These are phyloP conservation scores for Himalopsyche kuldschensis DNA, from an alignment of 2,888 invertebrate genomes.

Conservation along the genomic window DNA sequence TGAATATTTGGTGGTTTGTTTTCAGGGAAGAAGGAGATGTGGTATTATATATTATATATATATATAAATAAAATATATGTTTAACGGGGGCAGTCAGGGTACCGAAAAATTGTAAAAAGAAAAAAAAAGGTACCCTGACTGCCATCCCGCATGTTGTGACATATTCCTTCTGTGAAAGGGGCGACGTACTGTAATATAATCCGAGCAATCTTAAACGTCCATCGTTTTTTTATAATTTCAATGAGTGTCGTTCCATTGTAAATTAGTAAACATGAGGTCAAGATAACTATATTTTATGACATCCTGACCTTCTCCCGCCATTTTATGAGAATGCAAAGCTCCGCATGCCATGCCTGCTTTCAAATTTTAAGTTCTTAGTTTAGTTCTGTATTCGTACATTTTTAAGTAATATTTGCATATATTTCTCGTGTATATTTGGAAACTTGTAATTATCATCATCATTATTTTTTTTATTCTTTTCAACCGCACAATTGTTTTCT, in stretches of 20 bases:
- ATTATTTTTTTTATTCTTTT: constrained; percentile 68
- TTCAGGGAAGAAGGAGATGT: constrained; percentile 56
- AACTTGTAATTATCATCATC: constrained; percentile 55
- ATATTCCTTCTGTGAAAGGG: constrained; percentile 86
- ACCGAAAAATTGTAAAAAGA: constrained; percentile 35
- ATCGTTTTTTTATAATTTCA: constrained; percentile 60
- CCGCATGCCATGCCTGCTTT: constrained; percentile 74
- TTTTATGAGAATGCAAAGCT: constrained; percentile 61
- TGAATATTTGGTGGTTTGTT: constrained; percentile 55
- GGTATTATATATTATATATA: constrained; percentile 35
- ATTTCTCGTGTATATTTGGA: constrained; percentile 34
- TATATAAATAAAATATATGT: constrained; percentile 36
- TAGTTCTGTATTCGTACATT: constrained; percentile 54
- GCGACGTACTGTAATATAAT: constrained; percentile 70
- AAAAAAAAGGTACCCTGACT: constrained; percentile 35
- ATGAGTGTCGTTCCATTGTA: constrained; percentile 74
- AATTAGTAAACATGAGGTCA: constrained; percentile 56
- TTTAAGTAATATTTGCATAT: constrained; percentile 38
- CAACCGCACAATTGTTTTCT: constrained; percentile 69
- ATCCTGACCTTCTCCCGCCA: constrained; percentile 69
- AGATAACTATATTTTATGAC: constrained; percentile 63
- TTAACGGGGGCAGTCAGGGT: constrained; percentile 37
- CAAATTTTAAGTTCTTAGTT: constrained; percentile 60
- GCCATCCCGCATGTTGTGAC: constrained; percentile 65
- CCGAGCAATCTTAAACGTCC: constrained; percentile 52